Conservation (phyloP, 2,888 invertebrate genomes). For the Cryptus armator region DNA sequence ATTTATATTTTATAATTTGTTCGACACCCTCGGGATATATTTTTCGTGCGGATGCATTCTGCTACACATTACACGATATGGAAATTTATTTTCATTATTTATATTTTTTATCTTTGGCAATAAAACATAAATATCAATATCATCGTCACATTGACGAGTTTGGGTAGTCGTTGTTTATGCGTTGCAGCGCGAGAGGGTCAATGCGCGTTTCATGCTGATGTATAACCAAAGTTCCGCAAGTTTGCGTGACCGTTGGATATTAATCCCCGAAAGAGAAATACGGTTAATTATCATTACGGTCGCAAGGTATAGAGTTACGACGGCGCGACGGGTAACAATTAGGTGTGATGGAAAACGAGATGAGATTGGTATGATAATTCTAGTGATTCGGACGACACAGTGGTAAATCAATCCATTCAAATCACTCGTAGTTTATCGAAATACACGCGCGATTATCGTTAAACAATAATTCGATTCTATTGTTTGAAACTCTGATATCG, state of each 20-base stretch:
- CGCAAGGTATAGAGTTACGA: slow-evolving; percentile 34
- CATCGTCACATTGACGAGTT: neutral
- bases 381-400: neutral
- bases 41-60: no score
- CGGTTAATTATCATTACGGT: slow-evolving; percentile 63
- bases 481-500: neutral
- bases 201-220: slow-evolving; percentile 28
- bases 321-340: slow-evolving; percentile 47
- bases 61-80: no score
- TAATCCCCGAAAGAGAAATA: slow-evolving; percentile 60
- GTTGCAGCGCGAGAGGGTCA: slow-evolving; percentile 7
- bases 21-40: no score
- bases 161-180: neutral
- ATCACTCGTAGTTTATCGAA: neutral
- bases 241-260: slow-evolving; percentile 58
- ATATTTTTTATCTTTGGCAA: neutral
- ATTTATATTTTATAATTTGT: no score
- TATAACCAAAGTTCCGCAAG: slow-evolving; percentile 20
- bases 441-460: neutral
- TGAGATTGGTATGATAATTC: slow-evolving; percentile 11
- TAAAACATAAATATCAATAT: neutral
- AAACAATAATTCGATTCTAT: neutral
- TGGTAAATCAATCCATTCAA: slow-evolving; percentile 16
- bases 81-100: neutral
- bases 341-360: slow-evolving; percentile 54